These are phyloP conservation scores for Teleiodes luculella DNA, from an alignment of 2,888 invertebrate genomes.

Conservation along the genomic window DNA sequence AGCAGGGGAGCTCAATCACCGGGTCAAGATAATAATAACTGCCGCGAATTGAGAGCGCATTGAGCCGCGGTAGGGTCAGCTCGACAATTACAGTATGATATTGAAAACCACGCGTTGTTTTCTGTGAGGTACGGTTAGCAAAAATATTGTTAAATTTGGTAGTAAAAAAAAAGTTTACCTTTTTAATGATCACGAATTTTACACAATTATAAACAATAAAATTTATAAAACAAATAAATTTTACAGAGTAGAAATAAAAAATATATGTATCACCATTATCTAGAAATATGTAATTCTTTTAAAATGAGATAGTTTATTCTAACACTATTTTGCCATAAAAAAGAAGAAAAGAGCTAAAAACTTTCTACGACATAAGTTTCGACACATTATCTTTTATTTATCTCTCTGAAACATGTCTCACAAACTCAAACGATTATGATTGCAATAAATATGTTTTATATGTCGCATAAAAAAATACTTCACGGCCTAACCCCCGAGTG, in stretches of 20 bases:
- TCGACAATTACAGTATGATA: slow-evolving; percentile 63
- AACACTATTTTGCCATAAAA: neutral
- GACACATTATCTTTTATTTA: slow-evolving; percentile 59
- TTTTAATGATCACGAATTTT: neutral
- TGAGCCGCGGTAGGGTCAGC: slow-evolving; percentile 74
- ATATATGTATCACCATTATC: too few species aligned
- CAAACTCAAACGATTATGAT: slow-evolving; percentile 74
- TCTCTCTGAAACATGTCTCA: slow-evolving; percentile 62
- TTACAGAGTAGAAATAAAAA: too few species aligned
- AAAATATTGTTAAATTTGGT: slow-evolving; percentile 17
- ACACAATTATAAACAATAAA: too few species aligned
- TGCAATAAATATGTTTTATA: slow-evolving; percentile 79
- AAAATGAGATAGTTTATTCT: too few species aligned
- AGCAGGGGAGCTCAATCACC: slow-evolving; percentile 75
- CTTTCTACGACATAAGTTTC: slow-evolving; percentile 20
- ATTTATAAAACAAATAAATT: too few species aligned
- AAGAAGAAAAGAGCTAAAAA: slow-evolving; percentile 1
- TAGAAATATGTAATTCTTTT: too few species aligned
- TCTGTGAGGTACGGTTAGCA: slow-evolving; percentile 40
- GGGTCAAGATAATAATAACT: slow-evolving; percentile 78
- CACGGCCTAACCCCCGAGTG: slow-evolving; percentile 73
- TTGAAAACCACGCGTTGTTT: slow-evolving; percentile 54
- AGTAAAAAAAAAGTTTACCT: neutral
- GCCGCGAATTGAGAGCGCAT: slow-evolving; percentile 76
- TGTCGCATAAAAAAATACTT: slow-evolving; percentile 76